Percentiles rank a stretch among this genome's conserved stretches.
phyloP scores from a whole-genome alignment of 2,113 vertebrate species.

The Dasyprocta punctata region DNA sequence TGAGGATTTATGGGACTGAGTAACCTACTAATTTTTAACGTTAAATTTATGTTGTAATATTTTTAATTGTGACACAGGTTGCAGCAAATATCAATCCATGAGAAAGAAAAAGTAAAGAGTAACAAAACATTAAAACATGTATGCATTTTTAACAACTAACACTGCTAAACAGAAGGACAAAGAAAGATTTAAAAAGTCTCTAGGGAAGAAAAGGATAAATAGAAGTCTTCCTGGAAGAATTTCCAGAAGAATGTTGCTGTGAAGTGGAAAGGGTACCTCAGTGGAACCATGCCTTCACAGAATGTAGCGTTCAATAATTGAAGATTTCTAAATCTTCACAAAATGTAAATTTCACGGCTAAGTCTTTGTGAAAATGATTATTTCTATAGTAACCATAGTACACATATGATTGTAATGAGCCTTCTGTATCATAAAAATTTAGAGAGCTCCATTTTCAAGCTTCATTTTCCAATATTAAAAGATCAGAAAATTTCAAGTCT shows the following conservation, averaged over 20 bases:
- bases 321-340: neutral
- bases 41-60: neutral
- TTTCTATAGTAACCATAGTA: slow-evolving; percentile 65
- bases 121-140: neutral
- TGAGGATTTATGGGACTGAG: neutral
- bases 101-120: neutral
- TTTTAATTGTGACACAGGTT: neutral
- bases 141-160: neutral
- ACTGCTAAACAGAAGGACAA: slow-evolving; percentile 41
- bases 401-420: slow-evolving; percentile 69
- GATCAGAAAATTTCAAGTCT: slow-evolving; percentile 49
- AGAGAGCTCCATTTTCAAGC: slow-evolving; percentile 54
- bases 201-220: neutral
- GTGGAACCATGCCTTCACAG: slow-evolving; percentile 64
- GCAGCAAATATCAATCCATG: neutral
- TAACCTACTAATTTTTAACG: slow-evolving; percentile 18
- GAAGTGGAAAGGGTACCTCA: neutral
- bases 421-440: slow-evolving; percentile 59
- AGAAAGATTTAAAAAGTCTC: neutral
- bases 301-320: slow-evolving; percentile 56
- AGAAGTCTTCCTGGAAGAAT: neutral
- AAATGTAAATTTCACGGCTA: slow-evolving; percentile 8
- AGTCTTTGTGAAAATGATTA: slow-evolving; percentile 66
- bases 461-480: slow-evolving; percentile 45
- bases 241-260: neutral